These are phyloP conservation scores for Lepilemur ruficaudatus DNA, from an alignment of 2,797 vertebrate species.

Conservation along the genomic window DNA sequence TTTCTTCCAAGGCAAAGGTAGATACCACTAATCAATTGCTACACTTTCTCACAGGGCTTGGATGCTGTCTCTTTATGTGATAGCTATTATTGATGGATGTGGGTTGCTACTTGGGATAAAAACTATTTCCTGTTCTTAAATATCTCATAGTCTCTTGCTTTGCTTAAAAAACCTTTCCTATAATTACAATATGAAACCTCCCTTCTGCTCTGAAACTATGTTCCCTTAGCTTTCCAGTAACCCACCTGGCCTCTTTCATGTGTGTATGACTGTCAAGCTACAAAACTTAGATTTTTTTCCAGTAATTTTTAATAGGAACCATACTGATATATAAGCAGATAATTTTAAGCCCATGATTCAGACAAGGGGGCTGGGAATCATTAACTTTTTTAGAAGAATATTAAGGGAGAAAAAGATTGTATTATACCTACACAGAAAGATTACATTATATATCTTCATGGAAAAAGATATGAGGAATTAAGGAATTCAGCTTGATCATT, in stretches of 20 bases:
- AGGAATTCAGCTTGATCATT: not conserved
- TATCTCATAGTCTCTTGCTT: not conserved
- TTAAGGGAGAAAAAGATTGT: not conserved
- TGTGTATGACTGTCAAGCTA: not conserved
- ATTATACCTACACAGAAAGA: not conserved
- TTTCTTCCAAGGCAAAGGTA: not conserved
- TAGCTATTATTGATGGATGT: not conserved
- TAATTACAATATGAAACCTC: not conserved
- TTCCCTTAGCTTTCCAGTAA: not conserved
- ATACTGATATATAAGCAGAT: not conserved
- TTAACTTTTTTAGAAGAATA: not conserved
- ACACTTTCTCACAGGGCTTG: not conserved
- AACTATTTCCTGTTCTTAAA: not conserved
- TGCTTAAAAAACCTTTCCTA: not conserved
- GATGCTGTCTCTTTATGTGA: not conserved
- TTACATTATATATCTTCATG: not conserved
- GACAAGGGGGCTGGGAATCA: not conserved
- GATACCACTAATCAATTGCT: not conserved
- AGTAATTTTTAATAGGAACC: slow-evolving; percentile 1
- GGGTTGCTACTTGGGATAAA: not conserved
- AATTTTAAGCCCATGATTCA: not conserved
- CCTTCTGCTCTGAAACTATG: not conserved
- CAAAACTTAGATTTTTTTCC: not conserved
- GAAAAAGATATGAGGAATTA: not conserved
- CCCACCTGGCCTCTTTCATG: not conserved